These are phyloP conservation scores for Kryphioiulus occultus DNA, from an alignment of 2,888 invertebrate species.

Conservation along the genomic window DNA sequence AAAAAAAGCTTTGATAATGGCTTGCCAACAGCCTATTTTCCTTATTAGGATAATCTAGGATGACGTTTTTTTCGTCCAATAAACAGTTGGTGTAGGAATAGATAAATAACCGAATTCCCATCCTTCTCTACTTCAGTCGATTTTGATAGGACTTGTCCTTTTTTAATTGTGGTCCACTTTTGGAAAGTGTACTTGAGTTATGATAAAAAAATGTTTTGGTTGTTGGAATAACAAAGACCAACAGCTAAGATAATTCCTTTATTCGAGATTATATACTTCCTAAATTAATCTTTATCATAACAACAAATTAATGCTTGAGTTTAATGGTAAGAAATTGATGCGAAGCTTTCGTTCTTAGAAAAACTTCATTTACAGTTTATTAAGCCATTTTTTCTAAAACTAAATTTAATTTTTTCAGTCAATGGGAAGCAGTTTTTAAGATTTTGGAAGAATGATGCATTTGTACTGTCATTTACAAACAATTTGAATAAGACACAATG, in stretches of 20 bases:
- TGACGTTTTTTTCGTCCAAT: slow-evolving; percentile 10
- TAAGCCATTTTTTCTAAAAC: neutral
- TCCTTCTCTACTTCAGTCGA: neutral
- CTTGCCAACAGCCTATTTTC: slow-evolving; percentile 17
- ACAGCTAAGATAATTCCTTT: neutral
- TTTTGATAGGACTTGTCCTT: neutral
- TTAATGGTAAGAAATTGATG: no score
- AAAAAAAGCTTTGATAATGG: neutral
- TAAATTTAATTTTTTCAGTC: no score
- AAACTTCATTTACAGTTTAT: neutral
- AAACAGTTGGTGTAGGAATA: neutral
- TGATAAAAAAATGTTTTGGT: neutral
- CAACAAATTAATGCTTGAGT: no score
- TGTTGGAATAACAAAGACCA: neutral
- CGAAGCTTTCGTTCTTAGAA: no score
- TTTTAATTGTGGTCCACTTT: slow-evolving; percentile 19
- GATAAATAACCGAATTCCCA: slow-evolving; percentile 10
- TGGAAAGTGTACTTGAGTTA: neutral
- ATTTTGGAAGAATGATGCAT: no score
- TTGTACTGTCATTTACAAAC: no score
- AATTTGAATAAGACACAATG: no score
- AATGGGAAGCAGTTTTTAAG: no score
- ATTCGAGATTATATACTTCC: no score
- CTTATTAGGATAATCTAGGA: slow-evolving; percentile 36
- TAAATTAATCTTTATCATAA: no score